These are phyloP conservation scores for Micromys minutus DNA, from an alignment of 2,113 vertebrate genomes.

Conservation along the genomic window DNA sequence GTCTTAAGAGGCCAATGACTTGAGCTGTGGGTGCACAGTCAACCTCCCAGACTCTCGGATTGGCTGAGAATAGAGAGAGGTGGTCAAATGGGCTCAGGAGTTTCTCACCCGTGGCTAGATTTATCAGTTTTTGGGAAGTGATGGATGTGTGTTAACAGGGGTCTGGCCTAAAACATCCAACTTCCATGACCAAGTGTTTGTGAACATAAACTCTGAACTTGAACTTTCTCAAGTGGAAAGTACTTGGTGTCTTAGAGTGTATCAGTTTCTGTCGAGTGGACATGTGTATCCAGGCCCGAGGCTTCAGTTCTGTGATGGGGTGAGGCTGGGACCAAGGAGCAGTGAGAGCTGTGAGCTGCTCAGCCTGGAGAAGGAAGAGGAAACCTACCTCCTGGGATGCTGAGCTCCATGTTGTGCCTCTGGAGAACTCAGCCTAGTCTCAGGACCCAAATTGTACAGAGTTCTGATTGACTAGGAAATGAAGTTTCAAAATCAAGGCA, in stretches of 20 bases:
- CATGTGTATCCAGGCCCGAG: no score
- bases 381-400: neutral
- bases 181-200: neutral
- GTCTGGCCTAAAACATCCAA: neutral
- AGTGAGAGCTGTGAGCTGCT: neutral
- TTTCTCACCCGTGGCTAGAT: neutral
- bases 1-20: neutral
- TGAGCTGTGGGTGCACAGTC: no score
- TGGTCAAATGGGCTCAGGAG: no score
- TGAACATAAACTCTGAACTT: neutral
- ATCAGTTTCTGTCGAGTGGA: neutral
- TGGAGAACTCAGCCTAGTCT: neutral
- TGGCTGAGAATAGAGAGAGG: neutral
- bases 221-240: neutral
- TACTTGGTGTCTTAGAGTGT: neutral
- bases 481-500: neutral
- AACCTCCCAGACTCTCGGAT: no score
- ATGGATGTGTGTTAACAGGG: neutral
- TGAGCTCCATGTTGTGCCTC: neutral
- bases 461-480: neutral
- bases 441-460: neutral
- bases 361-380: neutral
- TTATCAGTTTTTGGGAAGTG: neutral
- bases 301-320: neutral
- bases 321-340: no score